A percentile compares a stretch with the other conserved stretches of the same genome.
Evolutionary conservation across 2,113 vertebrate species (phyloP).

Genomic region (Channa maculata): DNA sequence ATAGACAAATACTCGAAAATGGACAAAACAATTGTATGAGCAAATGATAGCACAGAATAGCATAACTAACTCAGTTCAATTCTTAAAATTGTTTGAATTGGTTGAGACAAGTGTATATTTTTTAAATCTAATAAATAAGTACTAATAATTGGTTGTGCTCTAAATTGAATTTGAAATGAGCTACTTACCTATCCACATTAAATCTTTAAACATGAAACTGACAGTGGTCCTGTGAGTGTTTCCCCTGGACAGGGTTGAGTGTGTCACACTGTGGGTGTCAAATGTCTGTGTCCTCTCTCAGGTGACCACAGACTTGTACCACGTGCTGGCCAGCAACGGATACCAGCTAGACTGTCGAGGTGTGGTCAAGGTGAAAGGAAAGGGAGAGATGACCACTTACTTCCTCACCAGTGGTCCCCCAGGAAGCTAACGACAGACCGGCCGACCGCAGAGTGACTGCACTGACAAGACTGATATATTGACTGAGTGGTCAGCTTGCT

Average conservation of each 20-base stretch:
- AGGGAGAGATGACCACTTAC: conserved; percentile 98
- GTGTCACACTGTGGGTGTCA: conserved; percentile 48
- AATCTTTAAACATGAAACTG: too few species aligned
- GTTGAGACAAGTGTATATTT: too few species aligned
- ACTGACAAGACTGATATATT: conserved; percentile 60
- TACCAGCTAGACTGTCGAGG: conserved; percentile 94
- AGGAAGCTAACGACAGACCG: conserved; percentile 84
- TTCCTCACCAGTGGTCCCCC: conserved; percentile 93
- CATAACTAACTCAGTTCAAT: too few species aligned
- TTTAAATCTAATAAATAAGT: too few species aligned
- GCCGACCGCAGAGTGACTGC: conserved; percentile 59
- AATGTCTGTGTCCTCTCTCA: conserved; percentile 73
- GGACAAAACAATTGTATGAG: too few species aligned
- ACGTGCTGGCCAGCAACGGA: conserved; percentile 92
- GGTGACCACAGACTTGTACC: conserved; percentile 95
- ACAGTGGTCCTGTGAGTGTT: background rate
- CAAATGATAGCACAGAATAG: too few species aligned
- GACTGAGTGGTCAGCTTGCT: conserved; percentile 49
- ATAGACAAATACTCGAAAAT: too few species aligned
- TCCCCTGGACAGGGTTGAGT: conserved; percentile 21
- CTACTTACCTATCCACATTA: too few species aligned
- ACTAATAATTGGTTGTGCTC: too few species aligned
- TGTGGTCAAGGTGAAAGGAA: conserved; percentile 96
- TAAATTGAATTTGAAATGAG: too few species aligned
- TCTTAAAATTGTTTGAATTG: too few species aligned